phyloP scores from a whole-genome alignment of 2,888 invertebrate species.

The Philonicus albiceps region DNA sequence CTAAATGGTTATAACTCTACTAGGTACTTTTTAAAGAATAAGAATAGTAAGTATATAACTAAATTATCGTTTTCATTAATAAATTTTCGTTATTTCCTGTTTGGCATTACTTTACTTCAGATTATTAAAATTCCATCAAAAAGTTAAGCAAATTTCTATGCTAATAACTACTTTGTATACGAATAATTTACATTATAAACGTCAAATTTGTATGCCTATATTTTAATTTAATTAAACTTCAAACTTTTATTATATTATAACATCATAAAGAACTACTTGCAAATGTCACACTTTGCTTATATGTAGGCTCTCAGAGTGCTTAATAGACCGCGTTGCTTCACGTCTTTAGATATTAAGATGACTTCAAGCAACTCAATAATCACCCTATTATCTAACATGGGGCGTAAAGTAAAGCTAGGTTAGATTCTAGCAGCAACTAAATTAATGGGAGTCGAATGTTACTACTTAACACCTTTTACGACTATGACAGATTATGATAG shows the following conservation, averaged over 20 bases:
- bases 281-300: neutral
- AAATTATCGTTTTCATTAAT: too few relatives aligned
- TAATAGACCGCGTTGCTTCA: neutral
- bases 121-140: neutral
- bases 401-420: neutral
- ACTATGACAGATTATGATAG: neutral
- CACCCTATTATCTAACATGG: neutral
- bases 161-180: constrained; percentile 30
- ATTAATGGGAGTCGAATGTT: neutral
- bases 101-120: too few relatives aligned
- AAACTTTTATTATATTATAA: neutral
- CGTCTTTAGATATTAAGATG: neutral
- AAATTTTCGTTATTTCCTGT: too few relatives aligned
- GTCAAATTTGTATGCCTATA: constrained; percentile 32
- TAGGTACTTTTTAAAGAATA: too few relatives aligned
- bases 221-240: constrained; percentile 43
- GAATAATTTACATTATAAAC: constrained; percentile 45
- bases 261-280: neutral
- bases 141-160: neutral
- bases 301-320: neutral
- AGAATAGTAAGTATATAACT: too few relatives aligned
- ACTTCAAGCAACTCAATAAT: neutral
- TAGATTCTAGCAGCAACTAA: neutral
- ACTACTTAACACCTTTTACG: neutral
- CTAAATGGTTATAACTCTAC: too few relatives aligned